Conservation (phyloP, 2,888 invertebrate genomes). For the Lamellibrachia satsuma region DNA sequence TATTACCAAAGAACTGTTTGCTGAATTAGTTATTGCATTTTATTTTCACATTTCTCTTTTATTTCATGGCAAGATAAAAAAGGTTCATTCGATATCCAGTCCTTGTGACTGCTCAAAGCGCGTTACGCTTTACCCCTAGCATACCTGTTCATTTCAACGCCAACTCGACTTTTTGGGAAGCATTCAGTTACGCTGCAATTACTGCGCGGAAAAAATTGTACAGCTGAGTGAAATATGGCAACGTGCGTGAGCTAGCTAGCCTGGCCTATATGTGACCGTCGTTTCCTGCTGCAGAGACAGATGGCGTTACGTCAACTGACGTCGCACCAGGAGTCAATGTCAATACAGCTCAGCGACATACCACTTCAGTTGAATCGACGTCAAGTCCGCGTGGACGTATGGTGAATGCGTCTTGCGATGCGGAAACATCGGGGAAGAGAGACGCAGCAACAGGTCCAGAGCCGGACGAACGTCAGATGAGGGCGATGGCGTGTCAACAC, state of each 20-base stretch:
- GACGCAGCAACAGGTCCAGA: slow-evolving; percentile 10
- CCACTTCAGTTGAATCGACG: neutral
- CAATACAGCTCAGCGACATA: neutral
- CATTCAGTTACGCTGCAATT: too few species aligned
- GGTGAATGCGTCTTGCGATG: neutral
- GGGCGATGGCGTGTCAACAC: neutral
- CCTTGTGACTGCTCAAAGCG: too few species aligned
- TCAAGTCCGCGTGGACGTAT: neutral
- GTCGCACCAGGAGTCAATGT: neutral
- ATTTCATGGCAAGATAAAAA: neutral
- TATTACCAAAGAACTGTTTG: neutral
- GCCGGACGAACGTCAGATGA: neutral
- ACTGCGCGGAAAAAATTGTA: too few species aligned
- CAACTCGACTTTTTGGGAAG: too few species aligned
- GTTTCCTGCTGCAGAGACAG: neutral
- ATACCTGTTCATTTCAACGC: too few species aligned
- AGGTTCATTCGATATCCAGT: too few species aligned
- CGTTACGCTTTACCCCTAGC: too few species aligned
- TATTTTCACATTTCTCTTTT: neutral
- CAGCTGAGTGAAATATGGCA: too few species aligned
- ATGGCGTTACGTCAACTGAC: neutral
- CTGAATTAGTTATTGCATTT: neutral
- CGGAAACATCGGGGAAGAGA: neutral
- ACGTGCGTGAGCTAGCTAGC: neutral
- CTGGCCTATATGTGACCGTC: neutral